Conservation (phyloP, 2,888 invertebrate genomes). For the Calliphora vomitoria region DNA sequence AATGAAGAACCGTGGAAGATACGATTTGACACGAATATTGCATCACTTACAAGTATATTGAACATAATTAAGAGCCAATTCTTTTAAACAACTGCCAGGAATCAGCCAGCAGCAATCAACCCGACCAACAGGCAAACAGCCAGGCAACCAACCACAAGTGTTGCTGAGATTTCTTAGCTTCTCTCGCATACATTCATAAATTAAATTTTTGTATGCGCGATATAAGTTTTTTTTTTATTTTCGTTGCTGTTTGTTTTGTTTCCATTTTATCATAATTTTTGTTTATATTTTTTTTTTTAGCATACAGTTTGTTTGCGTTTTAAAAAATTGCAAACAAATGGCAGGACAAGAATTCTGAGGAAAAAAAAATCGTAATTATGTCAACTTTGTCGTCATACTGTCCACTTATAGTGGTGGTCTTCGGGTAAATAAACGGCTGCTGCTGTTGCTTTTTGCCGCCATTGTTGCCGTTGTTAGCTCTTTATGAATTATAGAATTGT, state of each 20-base stretch:
- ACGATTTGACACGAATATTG: too few species aligned
- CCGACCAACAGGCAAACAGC: slow-evolving; percentile 39
- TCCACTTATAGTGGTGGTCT: slow-evolving; percentile 73
- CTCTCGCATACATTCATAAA: slow-evolving; percentile 69
- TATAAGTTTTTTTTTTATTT: slow-evolving; percentile 22
- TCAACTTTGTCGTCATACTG: slow-evolving; percentile 74
- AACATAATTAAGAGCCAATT: neutral
- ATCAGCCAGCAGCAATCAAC: slow-evolving; percentile 12
- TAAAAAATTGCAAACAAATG: slow-evolving; percentile 66
- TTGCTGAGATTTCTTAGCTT: slow-evolving; percentile 61
- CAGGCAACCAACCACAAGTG: slow-evolving; percentile 61
- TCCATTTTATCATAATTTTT: slow-evolving; percentile 65
- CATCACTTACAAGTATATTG: too few species aligned
- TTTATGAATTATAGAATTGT: slow-evolving; percentile 72
- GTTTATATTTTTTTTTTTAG: slow-evolving; percentile 1
- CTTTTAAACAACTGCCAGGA: slow-evolving; percentile 40
- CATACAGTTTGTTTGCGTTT: neutral
- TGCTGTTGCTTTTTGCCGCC: slow-evolving; percentile 37
- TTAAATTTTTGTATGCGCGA: slow-evolving; percentile 63
- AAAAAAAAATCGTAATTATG: slow-evolving; percentile 70
- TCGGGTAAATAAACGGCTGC: slow-evolving; percentile 30
- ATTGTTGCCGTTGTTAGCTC: slow-evolving; percentile 42
- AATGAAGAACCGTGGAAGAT: too few species aligned
- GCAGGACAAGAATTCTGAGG: slow-evolving; percentile 52
- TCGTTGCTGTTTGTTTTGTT: slow-evolving; percentile 40